Evolutionary conservation across 1,140 invertebrate species (phyloP).

Genomic region (Melitaea cinxia): DNA sequence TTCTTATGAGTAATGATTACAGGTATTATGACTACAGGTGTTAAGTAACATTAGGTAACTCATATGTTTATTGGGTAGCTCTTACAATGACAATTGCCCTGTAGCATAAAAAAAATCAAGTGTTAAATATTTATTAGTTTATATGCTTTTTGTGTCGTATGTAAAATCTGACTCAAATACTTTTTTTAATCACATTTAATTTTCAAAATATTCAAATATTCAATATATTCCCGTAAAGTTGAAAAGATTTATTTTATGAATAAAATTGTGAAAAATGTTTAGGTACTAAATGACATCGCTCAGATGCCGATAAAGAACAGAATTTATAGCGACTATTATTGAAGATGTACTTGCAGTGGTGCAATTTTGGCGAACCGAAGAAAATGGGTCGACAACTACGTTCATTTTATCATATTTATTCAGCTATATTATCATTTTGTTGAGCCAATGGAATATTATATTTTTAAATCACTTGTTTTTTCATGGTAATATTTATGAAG

Average conservation of each 20-base stretch:
- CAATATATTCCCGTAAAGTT: too few relatives aligned
- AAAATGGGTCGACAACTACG: constrained; percentile 29
- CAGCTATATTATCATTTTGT: constrained; percentile 10
- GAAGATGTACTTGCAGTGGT: constrained; percentile 25
- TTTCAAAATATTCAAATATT: too few relatives aligned
- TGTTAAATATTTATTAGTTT: too few relatives aligned
- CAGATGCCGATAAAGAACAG: constrained; percentile 17
- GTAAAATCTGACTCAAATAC: too few relatives aligned
- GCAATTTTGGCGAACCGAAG: constrained; percentile 26
- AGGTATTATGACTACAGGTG: too few relatives aligned
- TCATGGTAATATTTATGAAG: neutral
- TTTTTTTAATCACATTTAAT: too few relatives aligned
- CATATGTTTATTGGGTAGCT: too few relatives aligned
- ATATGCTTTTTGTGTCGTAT: too few relatives aligned
- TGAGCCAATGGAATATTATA: neutral
- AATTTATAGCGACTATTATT: constrained; percentile 35
- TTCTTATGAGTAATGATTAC: too few relatives aligned
- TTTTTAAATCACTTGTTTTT: neutral
- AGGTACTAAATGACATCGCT: constrained; percentile 18
- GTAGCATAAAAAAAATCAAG: too few relatives aligned
- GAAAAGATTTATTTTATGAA: neutral
- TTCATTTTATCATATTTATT: constrained; percentile 25
- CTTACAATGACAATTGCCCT: too few relatives aligned
- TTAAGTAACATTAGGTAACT: too few relatives aligned
- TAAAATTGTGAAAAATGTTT: constrained; percentile 10